phyloP scores from a whole-genome alignment of 2,113 vertebrate genomes.

The Oncorhynchus gorbuscha region DNA sequence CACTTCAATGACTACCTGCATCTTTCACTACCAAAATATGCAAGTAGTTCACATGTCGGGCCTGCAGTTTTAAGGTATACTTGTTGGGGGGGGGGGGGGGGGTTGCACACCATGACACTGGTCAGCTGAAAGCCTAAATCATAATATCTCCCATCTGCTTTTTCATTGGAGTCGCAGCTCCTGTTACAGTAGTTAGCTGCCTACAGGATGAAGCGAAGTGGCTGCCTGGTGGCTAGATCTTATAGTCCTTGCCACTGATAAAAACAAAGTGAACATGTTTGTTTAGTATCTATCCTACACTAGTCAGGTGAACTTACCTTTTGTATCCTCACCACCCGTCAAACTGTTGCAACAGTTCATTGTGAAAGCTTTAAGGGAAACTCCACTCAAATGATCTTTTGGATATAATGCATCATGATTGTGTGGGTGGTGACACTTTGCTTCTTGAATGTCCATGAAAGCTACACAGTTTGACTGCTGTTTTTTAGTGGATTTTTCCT shows the following conservation, averaged over 20 bases:
- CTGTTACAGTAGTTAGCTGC: constrained; percentile 1
- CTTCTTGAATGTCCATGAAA: too few relatives aligned
- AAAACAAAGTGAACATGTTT: neutral
- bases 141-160: constrained; percentile 9
- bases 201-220: neutral
- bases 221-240: neutral
- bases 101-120: neutral
- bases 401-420: too few relatives aligned
- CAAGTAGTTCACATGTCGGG: too few relatives aligned
- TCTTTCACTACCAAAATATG: too few relatives aligned
- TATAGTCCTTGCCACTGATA: neutral
- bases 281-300: neutral
- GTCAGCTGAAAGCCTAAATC: neutral
- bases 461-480: too few relatives aligned
- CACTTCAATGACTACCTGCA: too few relatives aligned
- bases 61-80: too few relatives aligned
- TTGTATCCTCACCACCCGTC: neutral
- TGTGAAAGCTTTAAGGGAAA: neutral
- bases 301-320: neutral
- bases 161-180: neutral
- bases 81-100: neutral
- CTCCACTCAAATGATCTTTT: too few relatives aligned
- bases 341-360: neutral
- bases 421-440: too few relatives aligned
- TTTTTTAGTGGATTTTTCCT: too few relatives aligned